These are phyloP conservation scores for Meda fulgida DNA, from an alignment of 2,797 vertebrate genomes.

Conservation along the genomic window DNA sequence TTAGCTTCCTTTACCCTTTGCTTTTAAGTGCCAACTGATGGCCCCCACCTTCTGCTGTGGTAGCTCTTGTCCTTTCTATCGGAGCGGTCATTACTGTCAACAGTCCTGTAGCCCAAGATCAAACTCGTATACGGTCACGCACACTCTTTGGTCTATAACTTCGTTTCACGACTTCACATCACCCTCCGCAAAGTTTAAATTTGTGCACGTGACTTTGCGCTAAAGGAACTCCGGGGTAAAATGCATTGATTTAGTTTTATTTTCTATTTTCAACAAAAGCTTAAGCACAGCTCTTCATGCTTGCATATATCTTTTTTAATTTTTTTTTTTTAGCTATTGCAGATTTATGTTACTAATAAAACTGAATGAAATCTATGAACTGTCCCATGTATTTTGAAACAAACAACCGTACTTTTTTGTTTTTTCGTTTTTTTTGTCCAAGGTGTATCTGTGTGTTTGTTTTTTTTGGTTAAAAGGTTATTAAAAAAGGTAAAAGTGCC, in stretches of 20 bases:
- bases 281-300: not conserved
- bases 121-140: not conserved
- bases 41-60: conserved; percentile 56
- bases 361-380: not conserved
- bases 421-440: no score
- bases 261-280: not conserved
- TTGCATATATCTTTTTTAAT: no score
- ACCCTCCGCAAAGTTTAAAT: not conserved
- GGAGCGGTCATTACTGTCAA: conserved; percentile 65
- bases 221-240: not conserved
- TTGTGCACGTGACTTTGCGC: no score
- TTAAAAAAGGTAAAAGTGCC: not conserved
- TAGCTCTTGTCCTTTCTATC: conserved; percentile 53
- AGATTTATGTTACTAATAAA: no score
- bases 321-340: no score
- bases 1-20: conserved; percentile 71
- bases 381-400: not conserved
- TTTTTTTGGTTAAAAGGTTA: not conserved
- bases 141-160: not conserved
- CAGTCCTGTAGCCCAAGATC: conserved; percentile 46
- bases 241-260: not conserved
- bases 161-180: not conserved
- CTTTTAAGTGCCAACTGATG: conserved; percentile 62
- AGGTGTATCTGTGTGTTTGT: not conserved
- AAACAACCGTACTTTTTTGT: not conserved